Evolutionary conservation across 2,113 vertebrate species (phyloP), one percentile per base, ranked within the genome.

Genomic region (Nothobranchius kuhntae): DNA sequence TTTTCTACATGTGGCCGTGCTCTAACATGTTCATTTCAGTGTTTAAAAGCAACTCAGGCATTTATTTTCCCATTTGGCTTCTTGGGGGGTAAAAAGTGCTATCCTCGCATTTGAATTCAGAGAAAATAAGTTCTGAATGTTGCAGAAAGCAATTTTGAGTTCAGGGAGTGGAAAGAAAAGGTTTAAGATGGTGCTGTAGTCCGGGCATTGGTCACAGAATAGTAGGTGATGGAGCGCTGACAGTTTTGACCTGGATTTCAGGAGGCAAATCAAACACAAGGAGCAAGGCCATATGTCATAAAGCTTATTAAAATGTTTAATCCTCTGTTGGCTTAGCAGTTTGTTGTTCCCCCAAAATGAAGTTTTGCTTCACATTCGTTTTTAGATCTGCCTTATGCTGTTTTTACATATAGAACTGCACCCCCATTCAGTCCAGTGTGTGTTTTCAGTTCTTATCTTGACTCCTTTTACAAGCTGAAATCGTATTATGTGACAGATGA

Each of bases 111-210:
- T 84, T 77, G 65, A 84, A 83, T 75, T 67, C 54, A 67, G 52
- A 73, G 55, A 21, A 70, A 83, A 73, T 73, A 59, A 75, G 70
- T 75, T 79, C 38, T 24, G 53, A 76, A 72, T 81, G 68, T 80
- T 73, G 50, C 62, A 68, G 45, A 65, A 77, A 68, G 72, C 69
- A 72, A 78, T 89, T 89, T 77, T 44, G 66, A 78, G 61, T 75
- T 59, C 53, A 54, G 15, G 53, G 14, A 82, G 78, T 83, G 83
- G 62, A 80, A 72, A 86, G 62, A 86, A 89, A 63, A 65, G 76
- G 71, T 86, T 86, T 84, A 78, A 21, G 62, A 53, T 56, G 68
- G 46, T 72, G 64, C 58, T 52, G 66, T 59, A 63, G 63, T 75
- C 50, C 65, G 65, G 40, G 21, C 66, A 76, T 73, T 71, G 59